Evolutionary conservation across 2,113 vertebrate genomes (phyloP).

Genomic region (Callocephalon fimbriatum): DNA sequence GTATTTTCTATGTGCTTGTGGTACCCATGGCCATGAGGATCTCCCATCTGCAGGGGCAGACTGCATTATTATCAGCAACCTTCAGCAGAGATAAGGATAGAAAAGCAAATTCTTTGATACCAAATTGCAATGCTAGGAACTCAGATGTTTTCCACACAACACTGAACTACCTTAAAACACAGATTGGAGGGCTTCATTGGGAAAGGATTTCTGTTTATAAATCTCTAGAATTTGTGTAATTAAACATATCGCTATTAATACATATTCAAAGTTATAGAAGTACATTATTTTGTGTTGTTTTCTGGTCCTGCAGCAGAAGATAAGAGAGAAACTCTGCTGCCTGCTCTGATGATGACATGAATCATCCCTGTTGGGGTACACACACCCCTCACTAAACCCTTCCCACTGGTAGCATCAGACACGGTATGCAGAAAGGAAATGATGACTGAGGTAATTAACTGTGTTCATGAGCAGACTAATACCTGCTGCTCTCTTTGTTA

Average conservation of each 20-base stretch:
- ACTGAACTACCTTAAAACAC: neutral
- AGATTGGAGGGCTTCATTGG: neutral
- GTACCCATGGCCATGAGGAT: rapidly evolving
- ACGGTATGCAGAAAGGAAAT: rapidly evolving
- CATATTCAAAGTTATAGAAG: neutral
- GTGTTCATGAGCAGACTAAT: neutral
- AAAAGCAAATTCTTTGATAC: neutral
- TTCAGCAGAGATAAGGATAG: neutral
- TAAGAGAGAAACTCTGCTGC: neutral
- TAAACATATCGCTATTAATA: rapidly evolving
- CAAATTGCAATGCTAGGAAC: neutral
- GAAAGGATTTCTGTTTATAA: neutral
- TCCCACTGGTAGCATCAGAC: neutral
- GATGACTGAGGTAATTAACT: rapidly evolving
- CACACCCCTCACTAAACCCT: neutral
- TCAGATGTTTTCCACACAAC: neutral
- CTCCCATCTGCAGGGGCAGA: rapidly evolving
- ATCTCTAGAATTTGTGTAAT: neutral
- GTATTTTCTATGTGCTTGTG: neutral
- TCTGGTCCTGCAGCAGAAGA: neutral
- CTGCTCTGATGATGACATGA: neutral
- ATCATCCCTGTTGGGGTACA: neutral
- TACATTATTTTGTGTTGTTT: neutral
- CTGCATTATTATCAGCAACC: rapidly evolving
- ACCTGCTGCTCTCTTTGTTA: neutral